Evolutionary conservation across 2,888 invertebrate species (phyloP).

Genomic region (Drosophila longiperda): DNA sequence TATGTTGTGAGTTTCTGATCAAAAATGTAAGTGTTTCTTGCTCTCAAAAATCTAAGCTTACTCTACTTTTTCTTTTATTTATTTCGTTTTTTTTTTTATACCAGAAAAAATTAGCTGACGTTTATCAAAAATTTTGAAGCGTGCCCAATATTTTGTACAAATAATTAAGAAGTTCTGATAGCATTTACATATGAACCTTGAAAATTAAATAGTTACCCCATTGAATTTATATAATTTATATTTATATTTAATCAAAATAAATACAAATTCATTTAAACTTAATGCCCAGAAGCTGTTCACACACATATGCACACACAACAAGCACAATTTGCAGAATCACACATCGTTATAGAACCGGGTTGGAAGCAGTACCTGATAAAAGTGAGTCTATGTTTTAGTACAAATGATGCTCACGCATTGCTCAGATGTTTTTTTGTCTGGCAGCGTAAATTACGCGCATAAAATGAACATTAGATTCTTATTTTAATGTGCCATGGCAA

Average conservation of each 20-base stretch:
- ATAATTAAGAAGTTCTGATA: background rate
- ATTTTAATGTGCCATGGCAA: conserved; percentile 65
- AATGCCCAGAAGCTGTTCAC: conserved; percentile 5
- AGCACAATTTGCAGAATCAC: conserved; percentile 19
- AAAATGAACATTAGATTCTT: conserved; percentile 81
- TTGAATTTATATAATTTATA: too few species aligned
- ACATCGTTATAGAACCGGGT: conserved; percentile 34
- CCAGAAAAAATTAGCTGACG: background rate
- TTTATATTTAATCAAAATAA: background rate
- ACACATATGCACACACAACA: background rate
- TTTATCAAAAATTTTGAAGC: background rate
- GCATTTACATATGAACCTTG: background rate
- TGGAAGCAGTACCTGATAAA: conserved; percentile 10
- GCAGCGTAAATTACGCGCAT: conserved; percentile 78
- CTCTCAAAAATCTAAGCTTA: background rate
- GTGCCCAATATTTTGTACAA: background rate
- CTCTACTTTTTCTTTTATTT: background rate
- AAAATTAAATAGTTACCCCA: background rate
- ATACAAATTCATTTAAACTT: conserved; percentile 9
- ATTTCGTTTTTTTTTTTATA: background rate
- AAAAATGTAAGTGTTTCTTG: background rate
- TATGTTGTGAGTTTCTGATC: background rate
- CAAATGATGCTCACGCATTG: conserved; percentile 34
- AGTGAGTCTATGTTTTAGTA: conserved; percentile 12
- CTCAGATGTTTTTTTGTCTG: conserved; percentile 36